Base-by-base conservation (phyloP, 2,888 invertebrate species). In the Alloscopus bannaensis region DNA sequence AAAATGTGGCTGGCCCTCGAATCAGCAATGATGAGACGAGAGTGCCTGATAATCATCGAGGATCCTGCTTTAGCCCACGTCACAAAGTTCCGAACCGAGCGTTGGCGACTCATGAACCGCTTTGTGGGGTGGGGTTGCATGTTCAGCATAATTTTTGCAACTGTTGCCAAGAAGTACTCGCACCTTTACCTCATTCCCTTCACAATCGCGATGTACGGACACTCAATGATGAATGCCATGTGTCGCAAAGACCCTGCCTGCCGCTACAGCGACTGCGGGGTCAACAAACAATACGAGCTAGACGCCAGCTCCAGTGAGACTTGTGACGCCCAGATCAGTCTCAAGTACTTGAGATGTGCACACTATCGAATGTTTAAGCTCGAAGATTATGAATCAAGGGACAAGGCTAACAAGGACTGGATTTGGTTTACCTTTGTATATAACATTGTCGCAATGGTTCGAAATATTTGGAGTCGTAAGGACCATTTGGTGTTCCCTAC, bases 1-100 rank as follows among this genome's bases (percentile, higher is more conserved):
- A 68, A 69, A 52, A 76, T 76, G 76, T 76, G 76, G 76, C 62
- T 76, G 13, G 60, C 76, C 11, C 42, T 76, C 29, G 76, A 76
- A 50, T 62, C 36, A n/a, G 68, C 76, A 8, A 68, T 76, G 76
- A 76, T 76, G 6, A 18, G 76, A 11, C 47, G 62, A 8, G 76
- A 76, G 36, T 60, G 24, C 28, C 69, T 76, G 0, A 62, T 76
- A 40, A 76, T 76, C 22, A 62, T 76, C 1, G 76, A 76, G 31
- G 69, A 76, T 40, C 68, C 76, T 3, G 76, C 76, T 0, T 42
- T 76, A 18, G 76, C 76, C 18, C 60, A 76, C 11, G 69, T 69
- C 4, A 76, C 76, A 26, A 76, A 76, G 45, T 50, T 62, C 18
- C 47, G 76, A 62, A 76, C 76, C 3, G 76, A 76, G 29, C 76